A percentile compares a stretch with the other conserved stretches of the same genome.
Evolutionary conservation across 2,797 vertebrate genomes (phyloP).

Genomic region (Melanotaenia parkinsoni): DNA sequence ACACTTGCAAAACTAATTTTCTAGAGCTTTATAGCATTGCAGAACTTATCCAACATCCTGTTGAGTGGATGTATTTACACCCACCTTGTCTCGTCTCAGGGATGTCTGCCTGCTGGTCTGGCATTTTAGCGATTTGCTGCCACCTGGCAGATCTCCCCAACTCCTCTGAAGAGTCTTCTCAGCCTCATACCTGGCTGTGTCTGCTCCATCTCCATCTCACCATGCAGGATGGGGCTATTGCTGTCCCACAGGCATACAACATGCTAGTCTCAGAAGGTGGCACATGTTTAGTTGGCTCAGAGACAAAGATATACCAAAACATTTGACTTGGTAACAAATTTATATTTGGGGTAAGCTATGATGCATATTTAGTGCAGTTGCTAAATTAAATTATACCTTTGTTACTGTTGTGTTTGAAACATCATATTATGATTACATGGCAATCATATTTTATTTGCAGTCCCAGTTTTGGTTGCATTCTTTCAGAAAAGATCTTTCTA

Average conservation of each 20-base stretch:
- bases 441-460: background rate
- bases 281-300: conserved; percentile 25
- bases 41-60: conserved; percentile 48
- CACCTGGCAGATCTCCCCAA: conserved; percentile 58
- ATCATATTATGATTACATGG: background rate
- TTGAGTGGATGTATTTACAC: conserved; percentile 59
- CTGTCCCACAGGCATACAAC: conserved; percentile 50
- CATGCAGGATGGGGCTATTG: conserved; percentile 31
- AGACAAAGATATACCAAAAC: background rate
- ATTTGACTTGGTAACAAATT: conserved; percentile 15
- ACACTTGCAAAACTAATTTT: conserved; percentile 24
- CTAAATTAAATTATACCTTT: background rate
- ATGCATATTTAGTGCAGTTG: background rate
- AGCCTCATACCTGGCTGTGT: conserved; percentile 52
- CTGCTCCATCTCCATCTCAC: conserved; percentile 44
- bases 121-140: conserved; percentile 63
- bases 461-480: background rate
- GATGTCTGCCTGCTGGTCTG: conserved; percentile 62
- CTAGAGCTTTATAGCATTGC: conserved; percentile 19
- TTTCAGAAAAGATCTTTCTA: background rate
- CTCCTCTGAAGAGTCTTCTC: conserved; percentile 35
- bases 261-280: conserved; percentile 34
- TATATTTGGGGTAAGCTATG: conserved; percentile 6
- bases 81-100: conserved; percentile 55
- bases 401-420: background rate